These are phyloP conservation scores for Neodiprion pinetum DNA, from an alignment of 1,140 invertebrate genomes.

Conservation along the genomic window DNA sequence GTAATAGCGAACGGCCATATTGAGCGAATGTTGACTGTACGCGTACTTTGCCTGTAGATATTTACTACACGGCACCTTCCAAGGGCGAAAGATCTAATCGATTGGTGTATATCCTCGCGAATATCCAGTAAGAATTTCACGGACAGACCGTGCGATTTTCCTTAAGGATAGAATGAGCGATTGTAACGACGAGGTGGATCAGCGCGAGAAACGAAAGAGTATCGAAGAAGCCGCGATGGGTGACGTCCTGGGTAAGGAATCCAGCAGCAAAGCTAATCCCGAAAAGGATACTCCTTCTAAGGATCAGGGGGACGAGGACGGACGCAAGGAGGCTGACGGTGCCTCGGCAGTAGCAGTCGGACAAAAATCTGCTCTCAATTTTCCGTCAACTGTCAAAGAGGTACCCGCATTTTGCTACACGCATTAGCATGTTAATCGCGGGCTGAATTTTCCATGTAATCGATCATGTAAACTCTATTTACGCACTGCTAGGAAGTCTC, in stretches of 20 bases:
- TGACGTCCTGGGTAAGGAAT: constrained; percentile 49
- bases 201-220: constrained; percentile 27
- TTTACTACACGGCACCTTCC: neutral
- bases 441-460: too few species aligned
- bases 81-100: neutral
- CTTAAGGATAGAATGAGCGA: constrained; percentile 5
- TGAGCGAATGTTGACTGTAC: constrained; percentile 13
- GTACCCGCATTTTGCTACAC: neutral
- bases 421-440: too few species aligned
- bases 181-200: constrained; percentile 6
- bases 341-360: neutral
- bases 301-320: constrained; percentile 20
- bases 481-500: too few species aligned
- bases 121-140: neutral
- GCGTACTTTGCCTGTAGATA: constrained; percentile 1
- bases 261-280: constrained; percentile 20
- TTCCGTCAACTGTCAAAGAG: neutral
- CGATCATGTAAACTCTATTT: too few species aligned
- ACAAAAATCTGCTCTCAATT: neutral
- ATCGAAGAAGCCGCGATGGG: constrained; percentile 42
- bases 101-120: neutral
- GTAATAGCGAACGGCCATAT: constrained; percentile 9
- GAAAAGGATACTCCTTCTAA: neutral
- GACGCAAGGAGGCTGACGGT: constrained; percentile 22
- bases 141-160: neutral